Percentiles rank a stretch among this genome's conserved stretches.
Evolutionary conservation across 92 coral and sea anemone genomes (phyloP).

Genomic region (Umimayanthus kanabou): DNA sequence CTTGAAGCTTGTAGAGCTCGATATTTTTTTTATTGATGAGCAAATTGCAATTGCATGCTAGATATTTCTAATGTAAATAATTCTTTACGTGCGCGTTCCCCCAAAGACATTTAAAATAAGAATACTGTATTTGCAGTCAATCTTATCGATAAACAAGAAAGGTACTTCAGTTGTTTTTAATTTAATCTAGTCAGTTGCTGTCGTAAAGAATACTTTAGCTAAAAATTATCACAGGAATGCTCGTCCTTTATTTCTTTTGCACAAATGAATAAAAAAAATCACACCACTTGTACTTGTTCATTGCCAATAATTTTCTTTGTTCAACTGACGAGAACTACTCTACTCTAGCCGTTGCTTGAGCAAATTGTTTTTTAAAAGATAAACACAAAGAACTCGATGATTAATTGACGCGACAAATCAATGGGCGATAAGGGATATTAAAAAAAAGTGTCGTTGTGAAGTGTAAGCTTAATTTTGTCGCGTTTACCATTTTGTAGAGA

Average conservation of each 20-base stretch:
- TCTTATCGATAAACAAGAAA: not conserved
- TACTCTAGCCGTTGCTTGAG: no score
- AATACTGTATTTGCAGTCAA: not conserved
- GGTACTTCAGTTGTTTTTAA: not conserved
- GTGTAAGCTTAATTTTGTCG: not conserved
- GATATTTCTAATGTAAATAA: not conserved
- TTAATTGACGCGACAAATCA: not conserved
- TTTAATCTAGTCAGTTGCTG: not conserved
- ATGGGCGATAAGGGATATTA: not conserved
- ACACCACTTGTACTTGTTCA: not conserved
- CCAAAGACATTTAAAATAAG: not conserved
- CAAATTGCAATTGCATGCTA: not conserved
- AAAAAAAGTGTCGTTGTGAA: not conserved
- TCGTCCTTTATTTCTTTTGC: not conserved
- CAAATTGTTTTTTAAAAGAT: not conserved
- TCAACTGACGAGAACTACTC: not conserved
- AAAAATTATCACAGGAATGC: not conserved
- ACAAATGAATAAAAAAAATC: not conserved
- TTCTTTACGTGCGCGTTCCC: not conserved
- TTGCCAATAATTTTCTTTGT: not conserved
- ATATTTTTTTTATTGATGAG: not conserved
- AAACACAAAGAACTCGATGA: not conserved
- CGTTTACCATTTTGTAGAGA: no score
- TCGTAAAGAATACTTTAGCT: not conserved
- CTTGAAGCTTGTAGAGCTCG: not conserved